These are phyloP conservation scores for Rhinophrynus dorsalis DNA, from an alignment of 2,797 vertebrate genomes.

Conservation along the genomic window DNA sequence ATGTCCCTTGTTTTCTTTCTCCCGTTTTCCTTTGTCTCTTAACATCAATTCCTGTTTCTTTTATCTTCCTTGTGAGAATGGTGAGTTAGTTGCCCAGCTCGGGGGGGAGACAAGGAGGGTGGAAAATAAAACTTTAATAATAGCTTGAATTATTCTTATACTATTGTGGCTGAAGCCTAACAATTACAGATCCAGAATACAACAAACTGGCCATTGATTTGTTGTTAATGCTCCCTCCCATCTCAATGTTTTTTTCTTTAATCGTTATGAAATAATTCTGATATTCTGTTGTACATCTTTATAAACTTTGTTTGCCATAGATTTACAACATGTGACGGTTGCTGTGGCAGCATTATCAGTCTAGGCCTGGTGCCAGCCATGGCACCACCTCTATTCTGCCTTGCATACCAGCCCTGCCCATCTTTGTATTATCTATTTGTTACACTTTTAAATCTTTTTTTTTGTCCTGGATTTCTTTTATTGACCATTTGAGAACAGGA, in stretches of 20 bases:
- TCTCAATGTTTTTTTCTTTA: background rate
- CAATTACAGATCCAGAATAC: background rate
- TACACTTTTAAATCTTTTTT: no score
- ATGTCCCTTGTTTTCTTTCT: no score
- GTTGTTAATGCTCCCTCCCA: background rate
- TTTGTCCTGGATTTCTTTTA: no score
- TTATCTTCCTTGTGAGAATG: no score
- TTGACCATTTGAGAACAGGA: no score
- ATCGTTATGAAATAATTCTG: background rate
- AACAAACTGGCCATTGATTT: background rate
- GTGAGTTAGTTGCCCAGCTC: no score
- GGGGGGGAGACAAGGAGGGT: no score
- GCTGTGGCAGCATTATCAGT: background rate
- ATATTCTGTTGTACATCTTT: background rate
- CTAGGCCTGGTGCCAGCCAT: background rate
- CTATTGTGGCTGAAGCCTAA: background rate
- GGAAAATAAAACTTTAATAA: no score
- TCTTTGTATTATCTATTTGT: background rate
- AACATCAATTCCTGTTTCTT: no score
- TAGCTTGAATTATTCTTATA: no score
- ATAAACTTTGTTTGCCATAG: background rate
- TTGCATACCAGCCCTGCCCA: slow-evolving; percentile 14
- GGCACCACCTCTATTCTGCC: slow-evolving; percentile 4
- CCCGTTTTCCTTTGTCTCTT: no score
- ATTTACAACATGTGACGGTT: background rate